Evolutionary conservation across 2,113 vertebrate species (phyloP).

Genomic region (Oceanodroma tethys): DNA sequence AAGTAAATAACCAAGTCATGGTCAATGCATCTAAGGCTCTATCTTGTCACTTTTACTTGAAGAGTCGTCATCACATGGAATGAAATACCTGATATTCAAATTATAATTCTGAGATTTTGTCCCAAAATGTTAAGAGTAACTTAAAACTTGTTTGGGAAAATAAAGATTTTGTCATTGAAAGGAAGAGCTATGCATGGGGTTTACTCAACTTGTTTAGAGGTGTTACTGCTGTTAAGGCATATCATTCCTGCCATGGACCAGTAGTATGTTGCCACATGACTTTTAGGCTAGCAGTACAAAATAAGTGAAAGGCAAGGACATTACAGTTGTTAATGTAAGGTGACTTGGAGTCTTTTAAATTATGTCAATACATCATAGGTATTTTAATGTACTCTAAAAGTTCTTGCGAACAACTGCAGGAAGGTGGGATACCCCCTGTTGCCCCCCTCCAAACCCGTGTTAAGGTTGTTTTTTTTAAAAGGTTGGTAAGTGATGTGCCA

Average conservation of each 20-base stretch:
- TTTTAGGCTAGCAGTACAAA: constrained; percentile 41
- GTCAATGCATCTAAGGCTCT: neutral
- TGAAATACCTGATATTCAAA: neutral
- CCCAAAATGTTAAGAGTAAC: neutral
- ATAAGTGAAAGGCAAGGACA: constrained; percentile 62
- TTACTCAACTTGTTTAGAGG: neutral
- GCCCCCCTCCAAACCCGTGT: neutral
- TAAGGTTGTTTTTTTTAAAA: constrained; percentile 38
- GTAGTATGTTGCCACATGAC: constrained; percentile 32
- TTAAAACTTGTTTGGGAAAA: neutral
- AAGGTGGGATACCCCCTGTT: neutral
- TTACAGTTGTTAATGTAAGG: constrained; percentile 45
- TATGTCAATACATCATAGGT: constrained; percentile 59
- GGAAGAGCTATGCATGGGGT: neutral
- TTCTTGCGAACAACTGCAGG: constrained; percentile 39
- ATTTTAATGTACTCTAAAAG: constrained; percentile 67
- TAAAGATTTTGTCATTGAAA: neutral
- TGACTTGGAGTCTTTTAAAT: constrained; percentile 63
- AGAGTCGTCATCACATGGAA: too few relatives aligned
- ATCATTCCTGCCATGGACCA: constrained; percentile 1
- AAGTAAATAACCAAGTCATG: neutral
- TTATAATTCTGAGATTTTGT: neutral
- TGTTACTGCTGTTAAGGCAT: neutral
- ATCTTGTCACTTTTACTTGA: neutral
- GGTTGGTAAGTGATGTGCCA: constrained; percentile 56